phyloP scores from a whole-genome alignment of 2,888 invertebrate species.

The Spisula solida region DNA sequence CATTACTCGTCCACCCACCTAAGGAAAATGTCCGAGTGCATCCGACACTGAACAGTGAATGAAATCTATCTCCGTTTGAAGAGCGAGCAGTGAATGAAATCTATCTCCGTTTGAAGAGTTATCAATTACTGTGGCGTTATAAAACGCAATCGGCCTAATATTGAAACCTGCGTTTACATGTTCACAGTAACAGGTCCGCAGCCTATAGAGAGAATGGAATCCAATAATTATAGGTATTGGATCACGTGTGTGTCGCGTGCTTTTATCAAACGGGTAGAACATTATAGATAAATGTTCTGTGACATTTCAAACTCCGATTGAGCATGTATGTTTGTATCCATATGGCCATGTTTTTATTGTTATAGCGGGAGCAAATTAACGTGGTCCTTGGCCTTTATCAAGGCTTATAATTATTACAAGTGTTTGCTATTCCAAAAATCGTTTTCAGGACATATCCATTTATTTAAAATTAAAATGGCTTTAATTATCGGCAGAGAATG shows the following conservation, averaged over 20 bases:
- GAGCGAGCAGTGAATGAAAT: neutral
- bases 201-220: neutral
- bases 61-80: neutral
- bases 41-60: neutral
- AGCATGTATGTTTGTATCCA: neutral
- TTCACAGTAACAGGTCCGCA: neutral
- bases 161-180: neutral
- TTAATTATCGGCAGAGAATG: too few species aligned
- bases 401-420: too few species aligned
- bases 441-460: too few species aligned
- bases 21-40: neutral
- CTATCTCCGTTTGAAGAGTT: conserved; percentile 1
- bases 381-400: too few species aligned
- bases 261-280: neutral
- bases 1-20: neutral
- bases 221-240: neutral
- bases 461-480: too few species aligned
- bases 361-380: too few species aligned
- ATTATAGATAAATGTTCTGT: neutral
- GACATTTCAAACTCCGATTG: neutral
- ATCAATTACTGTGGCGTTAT: neutral
- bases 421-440: too few species aligned
- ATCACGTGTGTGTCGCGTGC: neutral
- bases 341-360: too few species aligned
- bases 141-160: conserved; percentile 24